phyloP scores from a whole-genome alignment of 1,140 invertebrate species.

The Sogatella furcifera region DNA sequence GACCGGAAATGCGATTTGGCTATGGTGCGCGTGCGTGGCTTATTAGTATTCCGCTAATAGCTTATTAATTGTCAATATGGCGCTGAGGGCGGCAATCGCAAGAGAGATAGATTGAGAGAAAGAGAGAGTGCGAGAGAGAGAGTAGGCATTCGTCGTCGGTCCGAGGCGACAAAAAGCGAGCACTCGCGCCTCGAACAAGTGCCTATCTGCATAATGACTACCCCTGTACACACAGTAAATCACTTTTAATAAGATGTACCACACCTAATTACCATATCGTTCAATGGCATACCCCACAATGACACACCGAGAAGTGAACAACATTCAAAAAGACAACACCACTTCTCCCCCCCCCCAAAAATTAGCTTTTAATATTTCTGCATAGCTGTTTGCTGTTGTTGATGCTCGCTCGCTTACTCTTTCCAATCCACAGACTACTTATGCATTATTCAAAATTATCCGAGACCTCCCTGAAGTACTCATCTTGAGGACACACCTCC shows the following conservation, averaged over 20 bases:
- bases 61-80: conserved; percentile 2
- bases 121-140: not conserved
- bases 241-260: conserved; percentile 4
- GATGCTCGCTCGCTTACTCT: too few species aligned
- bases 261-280: conserved; percentile 3
- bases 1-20: too few species aligned
- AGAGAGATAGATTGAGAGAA: too few species aligned
- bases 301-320: not conserved
- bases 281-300: not conserved
- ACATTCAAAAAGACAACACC: too few species aligned
- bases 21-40: too few species aligned
- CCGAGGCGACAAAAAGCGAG: not conserved
- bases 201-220: not conserved
- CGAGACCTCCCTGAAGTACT: too few species aligned
- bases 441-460: too few species aligned
- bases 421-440: too few species aligned
- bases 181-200: not conserved
- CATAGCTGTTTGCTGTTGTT: too few species aligned
- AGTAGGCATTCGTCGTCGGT: not conserved
- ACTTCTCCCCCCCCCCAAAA: too few species aligned
- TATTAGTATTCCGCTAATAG: not conserved
- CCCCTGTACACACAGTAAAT: conserved; percentile 1
- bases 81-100: not conserved
- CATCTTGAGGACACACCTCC: too few species aligned
- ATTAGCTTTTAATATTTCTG: too few species aligned